These are phyloP conservation scores for Hypselothyrea guttata DNA, from an alignment of 2,888 invertebrate genomes.

Conservation along the genomic window DNA sequence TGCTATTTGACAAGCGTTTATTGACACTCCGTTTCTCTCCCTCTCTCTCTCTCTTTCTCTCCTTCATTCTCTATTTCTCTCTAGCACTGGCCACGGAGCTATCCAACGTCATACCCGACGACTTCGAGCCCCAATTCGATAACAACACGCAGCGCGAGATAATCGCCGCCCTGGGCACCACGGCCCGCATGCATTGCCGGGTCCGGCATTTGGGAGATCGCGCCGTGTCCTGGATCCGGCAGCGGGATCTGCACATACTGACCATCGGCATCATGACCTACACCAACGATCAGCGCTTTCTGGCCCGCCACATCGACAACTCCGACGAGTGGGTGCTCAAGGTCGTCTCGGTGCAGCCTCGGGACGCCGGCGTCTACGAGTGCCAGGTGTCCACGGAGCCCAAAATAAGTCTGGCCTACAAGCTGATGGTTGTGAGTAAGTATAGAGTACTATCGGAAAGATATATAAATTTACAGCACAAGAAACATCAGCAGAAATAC, in stretches of 20 bases:
- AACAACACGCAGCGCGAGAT: constrained; percentile 91
- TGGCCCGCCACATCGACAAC: constrained; percentile 87
- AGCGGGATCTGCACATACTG: constrained; percentile 90
- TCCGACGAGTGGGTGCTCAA: constrained; percentile 89
- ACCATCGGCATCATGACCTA: constrained; percentile 89
- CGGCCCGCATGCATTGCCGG: constrained; percentile 91
- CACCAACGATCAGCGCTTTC: constrained; percentile 88
- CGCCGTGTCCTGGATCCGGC: constrained; percentile 91
- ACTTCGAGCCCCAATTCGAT: constrained; percentile 89
- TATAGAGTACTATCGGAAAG: constrained; percentile 67
- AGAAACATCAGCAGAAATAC: too few species aligned
- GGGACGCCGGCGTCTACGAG: constrained; percentile 88
- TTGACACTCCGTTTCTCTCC: constrained; percentile 20
- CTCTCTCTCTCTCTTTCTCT: background rate
- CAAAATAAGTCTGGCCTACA: constrained; percentile 89
- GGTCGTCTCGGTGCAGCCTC: constrained; percentile 87
- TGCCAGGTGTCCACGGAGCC: constrained; percentile 91
- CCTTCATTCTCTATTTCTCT: constrained; percentile 6
- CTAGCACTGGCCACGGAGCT: constrained; percentile 64
- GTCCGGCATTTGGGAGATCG: constrained; percentile 92
- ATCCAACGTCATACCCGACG: constrained; percentile 77
- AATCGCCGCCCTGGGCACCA: constrained; percentile 92
- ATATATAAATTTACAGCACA: background rate
- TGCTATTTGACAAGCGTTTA: constrained; percentile 37
- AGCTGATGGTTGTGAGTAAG: constrained; percentile 88